These are phyloP conservation scores for Mythimna vitellina DNA, from an alignment of 2,888 invertebrate genomes.

Conservation along the genomic window DNA sequence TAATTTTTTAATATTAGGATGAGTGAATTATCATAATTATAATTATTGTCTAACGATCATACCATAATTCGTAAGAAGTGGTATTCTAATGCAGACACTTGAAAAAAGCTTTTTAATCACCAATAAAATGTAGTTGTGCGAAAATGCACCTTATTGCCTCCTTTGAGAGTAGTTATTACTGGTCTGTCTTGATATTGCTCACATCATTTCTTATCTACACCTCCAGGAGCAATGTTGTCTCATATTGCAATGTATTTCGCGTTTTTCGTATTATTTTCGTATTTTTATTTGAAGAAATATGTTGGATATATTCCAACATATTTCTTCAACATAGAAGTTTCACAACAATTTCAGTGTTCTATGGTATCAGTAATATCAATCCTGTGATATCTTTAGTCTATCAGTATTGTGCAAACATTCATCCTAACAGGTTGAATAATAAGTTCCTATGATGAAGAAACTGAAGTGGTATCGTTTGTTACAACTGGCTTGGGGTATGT, in stretches of 20 bases:
- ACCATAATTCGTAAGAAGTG: not conserved
- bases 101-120: constrained; percentile 7
- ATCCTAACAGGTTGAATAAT: constrained; percentile 11
- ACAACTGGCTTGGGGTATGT: not conserved
- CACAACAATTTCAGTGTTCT: constrained; percentile 27
- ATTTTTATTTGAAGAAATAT: no score
- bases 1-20: no score
- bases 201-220: not conserved
- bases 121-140: not conserved
- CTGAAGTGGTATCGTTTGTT: not conserved
- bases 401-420: constrained; percentile 25
- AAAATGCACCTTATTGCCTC: constrained; percentile 13
- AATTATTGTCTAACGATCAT: no score
- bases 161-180: not conserved
- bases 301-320: constrained; percentile 6
- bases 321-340: constrained; percentile 25
- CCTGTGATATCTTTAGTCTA: not conserved
- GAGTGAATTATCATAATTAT: no score
- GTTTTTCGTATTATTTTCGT: no score
- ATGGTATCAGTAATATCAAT: not conserved
- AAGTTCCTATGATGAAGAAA: not conserved
- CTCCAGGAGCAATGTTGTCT: not conserved
- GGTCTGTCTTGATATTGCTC: not conserved
- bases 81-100: not conserved
- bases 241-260: constrained; percentile 26